phyloP scores from a whole-genome alignment of 1,140 invertebrate genomes.

The Trachymyrmex septentrionalis region DNA sequence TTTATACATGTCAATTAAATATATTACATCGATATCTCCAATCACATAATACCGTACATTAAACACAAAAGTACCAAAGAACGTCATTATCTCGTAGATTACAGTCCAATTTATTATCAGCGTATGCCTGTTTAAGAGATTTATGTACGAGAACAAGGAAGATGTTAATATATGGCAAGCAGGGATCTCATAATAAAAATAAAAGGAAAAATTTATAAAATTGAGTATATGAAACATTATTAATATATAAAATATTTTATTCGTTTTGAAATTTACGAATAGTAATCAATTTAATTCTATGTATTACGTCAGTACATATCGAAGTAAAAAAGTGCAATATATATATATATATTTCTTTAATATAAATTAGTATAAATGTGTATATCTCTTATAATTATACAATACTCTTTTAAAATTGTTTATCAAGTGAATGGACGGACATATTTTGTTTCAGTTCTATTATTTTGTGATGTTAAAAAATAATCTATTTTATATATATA shows the following conservation, averaged over 20 bases:
- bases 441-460: not conserved
- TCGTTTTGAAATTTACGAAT: not conserved
- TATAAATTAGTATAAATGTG: not conserved
- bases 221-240: slow-evolving; percentile 24
- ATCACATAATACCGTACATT: not conserved
- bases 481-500: slow-evolving; percentile 4
- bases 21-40: slow-evolving; percentile 6
- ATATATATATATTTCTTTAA: not conserved
- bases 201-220: slow-evolving; percentile 37
- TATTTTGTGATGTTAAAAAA: not conserved
- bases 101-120: slow-evolving; percentile 55
- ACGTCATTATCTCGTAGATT: slow-evolving; percentile 35
- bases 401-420: slow-evolving; percentile 15
- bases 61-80: slow-evolving; percentile 66
- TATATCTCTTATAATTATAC: slow-evolving; percentile 25
- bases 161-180: slow-evolving; percentile 14
- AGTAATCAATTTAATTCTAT: slow-evolving; percentile 10
- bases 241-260: slow-evolving; percentile 23
- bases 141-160: slow-evolving; percentile 45
- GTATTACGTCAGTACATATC: not conserved
- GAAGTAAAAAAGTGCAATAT: slow-evolving; percentile 5
- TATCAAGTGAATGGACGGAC: slow-evolving; percentile 29
- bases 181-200: slow-evolving; percentile 55
- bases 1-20: slow-evolving; percentile 43
- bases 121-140: slow-evolving; percentile 31